Evolutionary conservation across 2,797 vertebrate species (phyloP).

Genomic region (Parotocinclus haroldoi): DNA sequence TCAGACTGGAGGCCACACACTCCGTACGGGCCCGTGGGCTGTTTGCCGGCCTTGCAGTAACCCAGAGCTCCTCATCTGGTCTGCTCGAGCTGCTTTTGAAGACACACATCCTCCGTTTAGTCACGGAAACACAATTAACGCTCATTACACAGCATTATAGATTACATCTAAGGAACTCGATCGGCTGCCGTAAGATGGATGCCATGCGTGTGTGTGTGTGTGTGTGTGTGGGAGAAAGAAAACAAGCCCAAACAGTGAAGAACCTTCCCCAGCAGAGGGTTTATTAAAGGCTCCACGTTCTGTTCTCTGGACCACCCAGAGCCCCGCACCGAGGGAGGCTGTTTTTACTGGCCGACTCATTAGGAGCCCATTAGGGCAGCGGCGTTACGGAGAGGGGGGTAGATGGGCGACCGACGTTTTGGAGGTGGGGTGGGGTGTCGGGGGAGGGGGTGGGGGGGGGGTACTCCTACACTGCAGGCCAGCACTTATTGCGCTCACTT

Average conservation of each 20-base stretch:
- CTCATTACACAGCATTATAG: constrained; percentile 82
- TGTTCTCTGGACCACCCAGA: constrained; percentile 81
- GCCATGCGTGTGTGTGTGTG: constrained; percentile 47
- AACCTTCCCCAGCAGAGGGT: too few relatives aligned
- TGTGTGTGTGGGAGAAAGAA: constrained; percentile 31
- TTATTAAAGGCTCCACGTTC: neutral
- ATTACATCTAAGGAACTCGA: constrained; percentile 76
- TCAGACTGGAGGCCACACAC: constrained; percentile 81
- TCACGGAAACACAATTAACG: constrained; percentile 87
- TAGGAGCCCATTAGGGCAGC: constrained; percentile 47
- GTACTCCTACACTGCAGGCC: constrained; percentile 35
- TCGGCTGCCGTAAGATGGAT: constrained; percentile 71
- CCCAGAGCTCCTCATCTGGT: constrained; percentile 72
- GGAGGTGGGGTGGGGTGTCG: neutral
- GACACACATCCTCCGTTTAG: constrained; percentile 78
- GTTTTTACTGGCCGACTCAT: constrained; percentile 47
- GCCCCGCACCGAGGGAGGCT: constrained; percentile 43
- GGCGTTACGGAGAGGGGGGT: neutral
- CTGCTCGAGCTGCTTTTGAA: constrained; percentile 79
- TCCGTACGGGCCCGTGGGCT: constrained; percentile 71
- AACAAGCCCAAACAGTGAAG: constrained; percentile 55
- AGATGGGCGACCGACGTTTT: neutral
- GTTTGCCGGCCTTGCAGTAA: constrained; percentile 81
- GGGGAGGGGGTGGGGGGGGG: constrained; percentile 26
- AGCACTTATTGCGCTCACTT: constrained; percentile 40